phyloP scores from a whole-genome alignment of 2,797 vertebrate genomes.

The Cryptoblepharus egeriae region DNA sequence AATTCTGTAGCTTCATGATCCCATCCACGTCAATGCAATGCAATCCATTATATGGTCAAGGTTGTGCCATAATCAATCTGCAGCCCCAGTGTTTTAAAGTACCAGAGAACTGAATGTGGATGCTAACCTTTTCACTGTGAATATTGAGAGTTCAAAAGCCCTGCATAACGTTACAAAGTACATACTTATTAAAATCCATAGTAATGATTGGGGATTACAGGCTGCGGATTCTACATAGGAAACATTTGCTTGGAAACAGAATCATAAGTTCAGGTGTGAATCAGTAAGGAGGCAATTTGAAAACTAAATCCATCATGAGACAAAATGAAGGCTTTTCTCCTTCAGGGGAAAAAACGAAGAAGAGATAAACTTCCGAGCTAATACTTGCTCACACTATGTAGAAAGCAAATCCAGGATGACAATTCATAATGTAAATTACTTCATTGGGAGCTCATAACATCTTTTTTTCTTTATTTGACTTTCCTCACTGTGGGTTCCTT shows the following conservation, averaged over 20 bases:
- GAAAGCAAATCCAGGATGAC: slow-evolving; percentile 10
- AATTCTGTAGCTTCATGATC: not conserved
- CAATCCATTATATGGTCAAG: not conserved
- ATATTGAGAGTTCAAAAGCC: not conserved
- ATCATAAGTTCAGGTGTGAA: slow-evolving; percentile 21
- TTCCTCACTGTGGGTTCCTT: not conserved
- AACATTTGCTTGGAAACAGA: slow-evolving; percentile 13
- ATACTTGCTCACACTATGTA: slow-evolving; percentile 3
- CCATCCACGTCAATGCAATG: not conserved
- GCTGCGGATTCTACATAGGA: not conserved
- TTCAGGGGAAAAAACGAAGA: not conserved
- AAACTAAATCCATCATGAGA: not conserved
- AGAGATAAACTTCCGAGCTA: not conserved
- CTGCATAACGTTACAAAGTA: not conserved
- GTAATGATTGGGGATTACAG: slow-evolving; percentile 6
- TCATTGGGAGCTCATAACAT: not conserved
- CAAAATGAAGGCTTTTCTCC: slow-evolving; percentile 13
- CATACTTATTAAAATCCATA: slow-evolving; percentile 31
- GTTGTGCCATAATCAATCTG: not conserved
- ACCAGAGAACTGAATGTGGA: slow-evolving; percentile 6
- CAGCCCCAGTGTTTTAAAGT: not conserved
- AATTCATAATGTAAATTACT: slow-evolving; percentile 6
- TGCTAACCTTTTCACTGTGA: slow-evolving; percentile 5
- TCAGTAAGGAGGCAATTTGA: slow-evolving; percentile 8
- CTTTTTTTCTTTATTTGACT: not conserved